A percentile compares a stretch with the other conserved stretches of the same genome.
These are phyloP conservation scores for Coreoperca whiteheadi DNA, from an alignment of 2,113 vertebrate species.

Conservation along the genomic window DNA sequence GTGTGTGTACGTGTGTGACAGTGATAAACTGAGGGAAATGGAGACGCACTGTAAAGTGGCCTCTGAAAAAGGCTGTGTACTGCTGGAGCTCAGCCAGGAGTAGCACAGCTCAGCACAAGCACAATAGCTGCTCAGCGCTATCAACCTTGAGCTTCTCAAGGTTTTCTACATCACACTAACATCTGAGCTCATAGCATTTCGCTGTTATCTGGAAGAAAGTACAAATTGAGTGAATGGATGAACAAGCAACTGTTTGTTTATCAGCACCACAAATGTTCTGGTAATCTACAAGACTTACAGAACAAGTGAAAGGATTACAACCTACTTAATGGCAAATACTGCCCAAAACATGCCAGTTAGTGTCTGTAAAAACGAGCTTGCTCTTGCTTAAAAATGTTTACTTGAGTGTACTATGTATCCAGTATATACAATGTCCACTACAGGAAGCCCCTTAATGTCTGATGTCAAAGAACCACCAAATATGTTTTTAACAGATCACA, in stretches of 20 bases:
- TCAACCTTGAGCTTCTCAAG: conserved; percentile 70
- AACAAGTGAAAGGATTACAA: conserved; percentile 55
- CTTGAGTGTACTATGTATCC: neutral
- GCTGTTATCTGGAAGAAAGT: conserved; percentile 40
- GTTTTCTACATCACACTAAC: conserved; percentile 54
- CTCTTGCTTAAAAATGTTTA: neutral
- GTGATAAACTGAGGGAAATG: conserved; percentile 63
- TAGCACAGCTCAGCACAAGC: conserved; percentile 42
- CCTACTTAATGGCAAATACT: conserved; percentile 13
- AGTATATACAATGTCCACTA: conserved; percentile 3
- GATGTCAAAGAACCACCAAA: neutral
- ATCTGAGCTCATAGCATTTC: conserved; percentile 34
- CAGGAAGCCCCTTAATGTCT: neutral
- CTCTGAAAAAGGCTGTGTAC: conserved; percentile 53
- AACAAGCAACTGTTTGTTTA: conserved; percentile 58
- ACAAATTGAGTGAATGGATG: conserved; percentile 52
- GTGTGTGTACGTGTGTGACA: conserved; percentile 54
- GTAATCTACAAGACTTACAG: conserved; percentile 48
- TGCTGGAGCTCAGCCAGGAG: conserved; percentile 62
- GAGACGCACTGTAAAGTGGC: conserved; percentile 59
- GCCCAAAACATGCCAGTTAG: conserved; percentile 11
- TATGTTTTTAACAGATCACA: conserved; percentile 5
- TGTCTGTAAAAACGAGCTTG: conserved; percentile 3
- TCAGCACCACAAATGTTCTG: conserved; percentile 41
- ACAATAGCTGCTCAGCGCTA: conserved; percentile 56